Evolutionary conservation across 2,888 invertebrate genomes (phyloP), one percentile per base, ranked within the genome.

Genomic region (Spicauda simplicius): DNA sequence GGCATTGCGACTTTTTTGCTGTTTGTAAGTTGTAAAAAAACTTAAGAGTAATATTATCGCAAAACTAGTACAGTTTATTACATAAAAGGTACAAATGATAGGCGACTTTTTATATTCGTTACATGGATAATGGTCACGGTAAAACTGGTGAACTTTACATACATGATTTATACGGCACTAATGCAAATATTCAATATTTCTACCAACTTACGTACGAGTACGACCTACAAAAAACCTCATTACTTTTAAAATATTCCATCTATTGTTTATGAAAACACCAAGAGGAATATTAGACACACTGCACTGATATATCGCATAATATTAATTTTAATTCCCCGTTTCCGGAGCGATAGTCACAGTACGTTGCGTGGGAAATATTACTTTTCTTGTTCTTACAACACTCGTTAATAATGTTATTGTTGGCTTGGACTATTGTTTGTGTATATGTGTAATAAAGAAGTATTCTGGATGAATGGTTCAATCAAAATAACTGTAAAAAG

Each of bases 281-380:
- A 41, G 41, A 66, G 55, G 59, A 66, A 48, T 18, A 45, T 37
- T 58, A 52, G 25, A 37, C 14, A 37, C 60, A 37, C 60, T 55
- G 59, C 45, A 54, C 54, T 59, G 54, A 60, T 60, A 60, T 45
- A 65, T 50, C 52, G 57, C 45, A 16, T 53, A 54, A 60, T 60
- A 60, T 60, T 66, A 55, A 60, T 66, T 66, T 61, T 66, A 66
- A 66, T 66, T 60, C 50, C 16, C 60, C 37, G 16, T 37, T 66
- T 66, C 66, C 66, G 66, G 33, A 33, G 20, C 20, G 66, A 66
- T 66, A 66, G 66, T 66, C 60, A 66, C 66, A 66, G 66, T 56
- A 55, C 55, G 55, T 61, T 30, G 60, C 66, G 60, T 66, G 66
- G 55, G 66, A 66, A 55, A 18, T 16, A 16, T 48, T 48, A n/a